Base-by-base conservation (phyloP, 2,113 vertebrate species). In the Eublepharis macularius region DNA sequence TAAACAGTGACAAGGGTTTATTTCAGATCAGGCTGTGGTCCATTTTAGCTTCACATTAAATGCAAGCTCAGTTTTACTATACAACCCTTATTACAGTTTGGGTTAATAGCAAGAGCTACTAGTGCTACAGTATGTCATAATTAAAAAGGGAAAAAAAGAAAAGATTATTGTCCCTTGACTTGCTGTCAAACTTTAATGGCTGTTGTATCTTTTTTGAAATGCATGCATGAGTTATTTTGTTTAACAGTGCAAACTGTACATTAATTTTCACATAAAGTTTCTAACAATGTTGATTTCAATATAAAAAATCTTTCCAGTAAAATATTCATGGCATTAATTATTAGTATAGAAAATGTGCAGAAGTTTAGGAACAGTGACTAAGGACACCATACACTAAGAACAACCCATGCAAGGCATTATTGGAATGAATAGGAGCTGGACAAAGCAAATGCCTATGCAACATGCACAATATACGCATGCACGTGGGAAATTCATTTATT, bases 141-240 rank as follows among this genome's bases (percentile, higher is more conserved):
- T 1, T 60, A 89, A 76, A 60, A 60, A n/a, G n/a, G 43, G 76
- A 19, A 32, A 69, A 36, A 24, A 24, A 49, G 39, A 0, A 57
- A 34, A 66, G 75, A 26, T 89, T 95, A 81, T 91, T 86, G 86
- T 92, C 90, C 78, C 66, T 75, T 93, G 86, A 91, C 89, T 91
- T 94, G 90, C 90, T 88, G 84, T 95, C 93, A 93, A 90, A 92
- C 90, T 86, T 94, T 95, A 92, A 92, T 93, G 90, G 85, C 89
- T 91, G 1, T 93, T 95, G 89, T 95, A 88, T 95, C 84, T 76
- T 91, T 72, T 90, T 89, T 90, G 84, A 86, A 91, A 81, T 74
- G 81, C 81, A 87, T 94, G 80, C 86, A 92, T 94, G 85, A 94
- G 85, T 93, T 95, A 91, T 91, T 95, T 93, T 91, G 88, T 91